Evolutionary conservation across 2,113 vertebrate species (phyloP), one percentile per base, ranked within the genome.

Genomic region (Terrapene triunguis): DNA sequence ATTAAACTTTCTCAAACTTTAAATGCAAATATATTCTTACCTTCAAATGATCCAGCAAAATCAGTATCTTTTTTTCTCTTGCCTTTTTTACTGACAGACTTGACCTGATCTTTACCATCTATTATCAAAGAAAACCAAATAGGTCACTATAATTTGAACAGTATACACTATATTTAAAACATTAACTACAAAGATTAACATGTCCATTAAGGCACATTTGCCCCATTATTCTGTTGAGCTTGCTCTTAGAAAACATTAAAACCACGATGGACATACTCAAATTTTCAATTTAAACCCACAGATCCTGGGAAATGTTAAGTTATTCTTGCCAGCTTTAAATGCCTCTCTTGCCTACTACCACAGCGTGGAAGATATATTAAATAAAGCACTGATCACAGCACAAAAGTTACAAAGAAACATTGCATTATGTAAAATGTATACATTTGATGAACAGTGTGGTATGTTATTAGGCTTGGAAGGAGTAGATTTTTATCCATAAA

Each of bases 1-100:
- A 83, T 87, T 83, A 86, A 74, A 24, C 29, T 72, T 83, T 93
- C 24, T 83, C 44, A 89, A 89, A 85, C 10, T 14, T 32, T 78
- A 87, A 51, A 42, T 10, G 54, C 7, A 8, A 24, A 80, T 82
- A 12, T 25, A 9, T 55, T 94, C 96, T 96, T 98, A 98, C 98
- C 98, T 96, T 98, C 97, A 84, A 97, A 85, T 69, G 97, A 98
- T 76, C 95, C 98, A 0, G 90, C 92, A 95, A 98, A 98, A 97
- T 98, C 97, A 2, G 4, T 95, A 65, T 98, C 98, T 59, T 97
- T 95, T 92, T 98, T 99, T 88, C 98, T 98, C 97, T 99, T 99
- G 62, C 83, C 95, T 88, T 97, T 99, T 95, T 98, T 98, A 92
- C 25, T 92, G 80, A 59, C 2, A 44, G 89, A 85, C 48, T 95